Conservation (phyloP, 1,140 invertebrate species). For the Apocrypta bakeri region DNA sequence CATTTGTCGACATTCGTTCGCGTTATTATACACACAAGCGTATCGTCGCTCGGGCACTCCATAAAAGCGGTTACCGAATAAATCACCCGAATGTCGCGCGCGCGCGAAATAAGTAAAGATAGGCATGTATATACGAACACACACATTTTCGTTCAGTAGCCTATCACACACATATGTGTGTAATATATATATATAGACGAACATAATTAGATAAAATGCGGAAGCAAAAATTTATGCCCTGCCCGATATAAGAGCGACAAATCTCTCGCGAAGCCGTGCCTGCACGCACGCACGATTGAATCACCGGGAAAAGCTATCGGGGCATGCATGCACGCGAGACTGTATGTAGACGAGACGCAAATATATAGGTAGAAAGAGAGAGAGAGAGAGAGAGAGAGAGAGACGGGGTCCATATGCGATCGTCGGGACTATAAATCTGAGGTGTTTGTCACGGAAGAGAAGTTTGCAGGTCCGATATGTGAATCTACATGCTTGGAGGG, state of each 20-base stretch:
- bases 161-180: neutral
- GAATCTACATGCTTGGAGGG: too few relatives aligned
- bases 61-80: slow-evolving; percentile 3
- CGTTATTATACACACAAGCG: neutral
- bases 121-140: neutral
- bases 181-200: neutral
- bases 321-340: neutral
- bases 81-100: slow-evolving; percentile 10
- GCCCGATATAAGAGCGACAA: slow-evolving; percentile 8
- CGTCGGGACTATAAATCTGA: slow-evolving; percentile 31
- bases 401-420: neutral
- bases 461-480: neutral
- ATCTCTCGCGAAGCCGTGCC: slow-evolving; percentile 3
- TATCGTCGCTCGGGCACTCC: neutral
- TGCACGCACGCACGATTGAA: slow-evolving; percentile 17
- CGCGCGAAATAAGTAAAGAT: neutral
- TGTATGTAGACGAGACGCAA: neutral
- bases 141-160: too few relatives aligned
- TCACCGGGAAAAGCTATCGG: slow-evolving; percentile 17
- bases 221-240: slow-evolving; percentile 34
- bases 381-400: too few relatives aligned
- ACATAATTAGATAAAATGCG: slow-evolving; percentile 36
- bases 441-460: neutral
- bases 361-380: too few relatives aligned
- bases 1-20: neutral